Conservation (phyloP, 2,113 vertebrate genomes). For the Aptenodytes forsteri region DNA sequence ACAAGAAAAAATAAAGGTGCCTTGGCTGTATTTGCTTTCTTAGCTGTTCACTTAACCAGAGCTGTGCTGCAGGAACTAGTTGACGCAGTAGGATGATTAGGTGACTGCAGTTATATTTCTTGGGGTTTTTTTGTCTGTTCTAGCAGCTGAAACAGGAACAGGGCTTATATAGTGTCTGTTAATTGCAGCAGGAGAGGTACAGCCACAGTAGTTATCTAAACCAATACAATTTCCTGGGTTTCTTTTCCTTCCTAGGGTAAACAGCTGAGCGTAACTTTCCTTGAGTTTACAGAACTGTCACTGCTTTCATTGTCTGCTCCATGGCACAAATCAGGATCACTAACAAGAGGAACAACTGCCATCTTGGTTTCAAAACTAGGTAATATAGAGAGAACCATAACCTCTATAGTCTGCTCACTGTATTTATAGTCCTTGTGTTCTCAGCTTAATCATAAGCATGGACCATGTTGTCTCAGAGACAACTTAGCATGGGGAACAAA, state of each 20-base stretch:
- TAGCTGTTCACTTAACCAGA: background rate
- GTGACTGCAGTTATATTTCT: background rate
- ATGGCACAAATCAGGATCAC: background rate
- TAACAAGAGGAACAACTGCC: background rate
- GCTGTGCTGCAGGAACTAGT: background rate
- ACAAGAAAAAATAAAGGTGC: constrained; percentile 26
- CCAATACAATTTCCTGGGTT: background rate
- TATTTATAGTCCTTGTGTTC: background rate
- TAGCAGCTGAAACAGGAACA: background rate
- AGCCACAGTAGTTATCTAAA: background rate
- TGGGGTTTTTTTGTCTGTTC: background rate
- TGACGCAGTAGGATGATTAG: background rate
- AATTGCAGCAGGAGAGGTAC: background rate
- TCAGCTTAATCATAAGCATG: background rate
- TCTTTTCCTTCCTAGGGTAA: background rate
- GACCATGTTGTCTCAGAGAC: background rate
- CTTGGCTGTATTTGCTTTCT: background rate
- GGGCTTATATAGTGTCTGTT: background rate
- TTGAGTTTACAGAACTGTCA: background rate
- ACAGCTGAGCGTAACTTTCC: background rate
- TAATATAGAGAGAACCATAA: background rate
- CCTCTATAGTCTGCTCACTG: background rate
- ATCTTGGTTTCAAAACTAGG: background rate
- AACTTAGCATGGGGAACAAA: background rate
- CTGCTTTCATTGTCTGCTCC: background rate